Conservation (phyloP, 2,113 vertebrate species). For the Ochotona princeps region DNA sequence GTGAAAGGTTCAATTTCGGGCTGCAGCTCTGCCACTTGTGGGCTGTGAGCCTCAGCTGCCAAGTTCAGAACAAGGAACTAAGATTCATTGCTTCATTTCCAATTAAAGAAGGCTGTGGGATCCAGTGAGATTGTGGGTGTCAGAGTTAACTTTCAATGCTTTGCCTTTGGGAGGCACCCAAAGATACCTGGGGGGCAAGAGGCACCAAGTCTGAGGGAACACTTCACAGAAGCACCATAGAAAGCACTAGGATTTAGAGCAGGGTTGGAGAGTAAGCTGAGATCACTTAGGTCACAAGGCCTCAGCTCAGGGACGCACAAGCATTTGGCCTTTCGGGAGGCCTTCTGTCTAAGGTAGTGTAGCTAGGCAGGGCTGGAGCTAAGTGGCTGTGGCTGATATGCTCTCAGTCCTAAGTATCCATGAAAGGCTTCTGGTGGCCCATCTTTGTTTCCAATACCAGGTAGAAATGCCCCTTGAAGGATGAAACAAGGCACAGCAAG, state of each 20-base stretch:
- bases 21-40: neutral
- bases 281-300: neutral
- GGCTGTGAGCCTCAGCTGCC: neutral
- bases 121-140: neutral
- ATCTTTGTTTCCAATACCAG: neutral
- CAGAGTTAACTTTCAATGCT: neutral
- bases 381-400: neutral
- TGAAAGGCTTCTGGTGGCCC: neutral
- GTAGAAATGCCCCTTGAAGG: neutral
- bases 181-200: neutral
- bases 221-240: neutral
- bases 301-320: neutral
- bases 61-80: neutral
- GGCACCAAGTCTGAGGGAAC: neutral
- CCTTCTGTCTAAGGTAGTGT: neutral
- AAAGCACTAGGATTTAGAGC: neutral
- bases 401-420: slow-evolving; percentile 7
- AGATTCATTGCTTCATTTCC: neutral
- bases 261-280: neutral
- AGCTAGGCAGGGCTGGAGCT: neutral
- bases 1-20: neutral
- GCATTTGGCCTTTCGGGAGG: neutral
- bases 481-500: neutral
- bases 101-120: neutral
- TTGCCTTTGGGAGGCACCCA: neutral